Base-by-base conservation (phyloP, 2,888 invertebrate species). In the Hemithea aestivaria region DNA sequence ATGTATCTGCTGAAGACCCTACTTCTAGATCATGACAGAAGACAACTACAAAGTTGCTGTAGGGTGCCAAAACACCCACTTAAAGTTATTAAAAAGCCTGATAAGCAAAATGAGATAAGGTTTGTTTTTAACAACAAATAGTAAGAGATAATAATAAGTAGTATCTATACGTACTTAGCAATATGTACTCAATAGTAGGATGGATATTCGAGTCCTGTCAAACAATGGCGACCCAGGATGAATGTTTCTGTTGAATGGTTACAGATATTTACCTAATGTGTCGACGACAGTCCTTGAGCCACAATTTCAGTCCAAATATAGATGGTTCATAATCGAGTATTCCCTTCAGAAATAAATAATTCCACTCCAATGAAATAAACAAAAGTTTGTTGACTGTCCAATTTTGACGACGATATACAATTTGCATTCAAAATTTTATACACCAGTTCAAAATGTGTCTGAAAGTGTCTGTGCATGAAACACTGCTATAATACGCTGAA, bases 341-440 rank as follows among this genome's bases (percentile, higher is more conserved):
- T 74, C 64, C 64, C 62, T 61, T 63, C 69, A 72, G 72, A 80
- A 76, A 70, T 73, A 78, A 75, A 74, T 43, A 71, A 67, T 72
- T 76, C 73, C 77, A 76, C 79, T 81, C 65, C 64, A 77, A 70
- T 74, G 74, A 75, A 83, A 84, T 83, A 87, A 87, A 87, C 87
- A 87, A 87, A 84, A 85, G 83, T 87, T 88, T 87, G 87, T 88
- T 87, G 87, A 87, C 85, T 87, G 82, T 83, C 82, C 81, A 82
- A 82, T 81, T 81, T 84, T 67, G 73, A 78, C 76, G 71, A 70
- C 70, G 73, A 77, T 78, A 69, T 73, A n/a, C n/a, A 16, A 62
- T 67, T 65, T 64, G 67, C 74, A 75, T 81, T 74, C 71, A 77
- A 75, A 79, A 73, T 66, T 79, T 78, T 74, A 70, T 67, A 71